Evolutionary conservation across 2,888 invertebrate genomes (phyloP), one percentile per base, ranked within the genome.

Genomic region (Exephanes ischioxanthus): DNA sequence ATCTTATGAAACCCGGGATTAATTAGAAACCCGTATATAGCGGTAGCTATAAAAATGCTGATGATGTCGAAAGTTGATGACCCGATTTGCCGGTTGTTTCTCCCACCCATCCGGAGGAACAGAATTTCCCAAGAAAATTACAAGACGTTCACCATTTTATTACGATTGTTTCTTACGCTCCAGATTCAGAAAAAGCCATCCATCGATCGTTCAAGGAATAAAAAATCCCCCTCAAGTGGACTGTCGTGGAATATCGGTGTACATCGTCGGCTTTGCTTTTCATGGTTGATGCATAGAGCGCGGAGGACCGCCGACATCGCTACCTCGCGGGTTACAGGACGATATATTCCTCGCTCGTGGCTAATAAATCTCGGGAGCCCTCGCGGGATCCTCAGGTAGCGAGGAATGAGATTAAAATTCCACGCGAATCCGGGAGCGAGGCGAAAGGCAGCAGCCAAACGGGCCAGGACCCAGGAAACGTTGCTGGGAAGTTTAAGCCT

Each of bases 361-460:
- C 85, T 88, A 88, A 85, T 87, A 88, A 88, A 88, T 88, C 87
- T 86, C 75, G 41, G 73, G 78, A 77, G 76, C 75, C 77, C 67
- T 75, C 77, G 81, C 81, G 80, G 58, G 78, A 82, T 75, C 75
- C 79, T 82, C 85, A 85, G 85, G 85, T 84, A 75, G 51, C 70
- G 75, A 82, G 85, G 85, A 85, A 85, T 85, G 80, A 87, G 87
- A 89, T 89, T 87, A 87, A 89, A 90, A 90, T 87, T 88, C 85
- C 84, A 77, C 71, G 88, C 86, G 84, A 87, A 85, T 71, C 75
- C 87, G 83, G 33, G 78, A 71, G 72, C 58, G 45, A 45, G 71
- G 76, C 77, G 84, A 75, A 79, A 78, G 75, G 55, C 80, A 78
- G 73, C 81, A 79, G 66, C 37, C 77, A 26, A 67, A 77, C 77